These are phyloP conservation scores for Porites cylindrica DNA, from an alignment of 92 coral and sea anemone species.

Conservation along the genomic window DNA sequence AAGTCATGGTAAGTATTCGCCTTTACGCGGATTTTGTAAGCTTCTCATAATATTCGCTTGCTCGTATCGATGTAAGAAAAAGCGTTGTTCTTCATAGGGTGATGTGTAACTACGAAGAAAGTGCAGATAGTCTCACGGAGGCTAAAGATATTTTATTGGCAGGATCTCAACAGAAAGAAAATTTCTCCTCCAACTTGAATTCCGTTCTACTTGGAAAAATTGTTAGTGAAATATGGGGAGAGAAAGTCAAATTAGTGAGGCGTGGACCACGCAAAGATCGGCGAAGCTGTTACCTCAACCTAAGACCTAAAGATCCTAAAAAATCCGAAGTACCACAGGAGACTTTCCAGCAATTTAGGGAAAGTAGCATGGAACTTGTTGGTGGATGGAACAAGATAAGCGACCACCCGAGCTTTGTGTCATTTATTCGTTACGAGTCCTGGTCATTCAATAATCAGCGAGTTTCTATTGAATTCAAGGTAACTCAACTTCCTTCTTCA, in stretches of 20 bases:
- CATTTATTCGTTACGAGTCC: constrained; percentile 21
- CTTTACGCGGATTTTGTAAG: neutral
- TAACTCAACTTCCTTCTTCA: constrained; percentile 20
- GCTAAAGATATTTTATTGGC: constrained; percentile 27
- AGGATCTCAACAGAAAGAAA: constrained; percentile 35
- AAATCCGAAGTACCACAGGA: constrained; percentile 12
- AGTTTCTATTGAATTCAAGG: constrained; percentile 36
- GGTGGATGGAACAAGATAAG: constrained; percentile 51
- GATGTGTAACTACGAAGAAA: constrained; percentile 26
- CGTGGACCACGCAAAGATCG: constrained; percentile 25
- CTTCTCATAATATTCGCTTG: no score
- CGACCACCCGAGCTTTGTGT: constrained; percentile 26
- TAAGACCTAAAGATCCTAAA: neutral
- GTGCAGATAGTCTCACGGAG: neutral
- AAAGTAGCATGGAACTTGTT: constrained; percentile 29
- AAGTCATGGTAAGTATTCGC: neutral
- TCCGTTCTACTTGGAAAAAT: constrained; percentile 39
- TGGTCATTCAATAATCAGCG: constrained; percentile 33
- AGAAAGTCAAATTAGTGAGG: constrained; percentile 33
- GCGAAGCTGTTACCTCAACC: constrained; percentile 35
- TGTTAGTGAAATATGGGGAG: constrained; percentile 36
- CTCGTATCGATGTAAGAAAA: neutral
- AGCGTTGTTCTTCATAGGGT: constrained; percentile 30
- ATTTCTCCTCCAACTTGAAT: constrained; percentile 12
- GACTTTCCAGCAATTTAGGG: constrained; percentile 40